These are phyloP conservation scores for Mormyrus hasselquistii DNA, from an alignment of 2,797 vertebrate species.

Conservation along the genomic window DNA sequence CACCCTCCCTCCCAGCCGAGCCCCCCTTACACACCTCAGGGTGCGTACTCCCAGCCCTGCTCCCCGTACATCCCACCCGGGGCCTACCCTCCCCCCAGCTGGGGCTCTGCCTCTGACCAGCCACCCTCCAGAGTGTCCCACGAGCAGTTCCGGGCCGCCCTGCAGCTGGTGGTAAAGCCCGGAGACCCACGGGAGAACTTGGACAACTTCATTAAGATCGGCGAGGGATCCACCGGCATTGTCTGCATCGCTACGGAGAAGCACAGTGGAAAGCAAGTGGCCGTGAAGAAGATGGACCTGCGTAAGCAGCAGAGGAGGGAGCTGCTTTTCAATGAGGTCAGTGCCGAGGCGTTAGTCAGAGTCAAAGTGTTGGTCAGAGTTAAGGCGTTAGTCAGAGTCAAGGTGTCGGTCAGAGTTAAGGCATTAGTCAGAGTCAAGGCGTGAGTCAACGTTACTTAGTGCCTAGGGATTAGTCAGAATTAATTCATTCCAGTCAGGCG, in stretches of 20 bases:
- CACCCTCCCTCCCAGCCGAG: constrained; percentile 79
- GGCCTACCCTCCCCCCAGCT: constrained; percentile 88
- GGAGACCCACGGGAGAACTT: constrained; percentile 91
- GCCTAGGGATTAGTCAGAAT: background rate
- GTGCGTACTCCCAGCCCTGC: constrained; percentile 82
- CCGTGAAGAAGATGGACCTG: constrained; percentile 98
- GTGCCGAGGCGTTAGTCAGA: background rate
- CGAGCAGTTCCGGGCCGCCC: constrained; percentile 92
- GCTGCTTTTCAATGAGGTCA: constrained; percentile 95
- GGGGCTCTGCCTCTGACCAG: constrained; percentile 89
- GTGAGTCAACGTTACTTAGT: no score
- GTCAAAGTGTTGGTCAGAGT: background rate
- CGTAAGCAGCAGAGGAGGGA: constrained; percentile 92
- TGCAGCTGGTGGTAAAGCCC: constrained; percentile 94
- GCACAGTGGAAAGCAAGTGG: constrained; percentile 94
- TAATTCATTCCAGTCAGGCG: no score
- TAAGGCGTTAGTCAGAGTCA: background rate
- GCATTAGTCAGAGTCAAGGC: no score
- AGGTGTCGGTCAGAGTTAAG: background rate
- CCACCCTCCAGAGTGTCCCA: constrained; percentile 92
- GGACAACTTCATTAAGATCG: constrained; percentile 97
- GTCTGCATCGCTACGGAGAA: constrained; percentile 96
- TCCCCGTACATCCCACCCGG: constrained; percentile 84
- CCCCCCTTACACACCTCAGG: constrained; percentile 80
- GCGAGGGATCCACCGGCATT: constrained; percentile 94